Percentiles rank a stretch among this genome's conserved stretches.
Conservation (phyloP, 2,888 invertebrate species). For the Autographa pulchrina region DNA sequence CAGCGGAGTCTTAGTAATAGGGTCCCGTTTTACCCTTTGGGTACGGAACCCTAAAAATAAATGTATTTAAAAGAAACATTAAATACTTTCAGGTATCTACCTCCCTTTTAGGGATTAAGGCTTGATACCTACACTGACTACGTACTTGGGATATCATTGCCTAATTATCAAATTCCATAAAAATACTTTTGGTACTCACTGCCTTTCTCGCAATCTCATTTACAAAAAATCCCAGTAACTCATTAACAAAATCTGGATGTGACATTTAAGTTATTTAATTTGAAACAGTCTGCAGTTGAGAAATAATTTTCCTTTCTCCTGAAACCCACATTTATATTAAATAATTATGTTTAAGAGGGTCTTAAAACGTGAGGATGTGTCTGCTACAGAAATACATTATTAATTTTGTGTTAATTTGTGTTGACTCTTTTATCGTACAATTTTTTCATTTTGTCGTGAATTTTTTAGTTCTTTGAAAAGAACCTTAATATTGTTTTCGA, state of each 20-base stretch:
- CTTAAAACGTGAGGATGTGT: conserved; percentile 6
- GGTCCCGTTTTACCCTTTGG: too few relatives aligned
- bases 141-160: too few relatives aligned
- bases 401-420: neutral
- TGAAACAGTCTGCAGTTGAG: conserved; percentile 7
- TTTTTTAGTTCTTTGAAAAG: too few relatives aligned
- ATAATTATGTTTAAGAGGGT: conserved; percentile 25
- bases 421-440: neutral
- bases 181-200: neutral
- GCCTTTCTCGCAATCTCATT: neutral
- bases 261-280: conserved; percentile 26
- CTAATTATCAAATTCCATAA: too few relatives aligned
- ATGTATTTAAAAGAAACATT: too few relatives aligned
- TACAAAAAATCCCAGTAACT: conserved; percentile 8
- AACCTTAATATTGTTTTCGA: too few relatives aligned
- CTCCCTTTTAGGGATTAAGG: too few relatives aligned
- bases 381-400: conserved; percentile 19
- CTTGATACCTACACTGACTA: too few relatives aligned
- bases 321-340: conserved; percentile 32
- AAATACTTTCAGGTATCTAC: too few relatives aligned
- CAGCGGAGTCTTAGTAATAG: too few relatives aligned
- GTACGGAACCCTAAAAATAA: too few relatives aligned
- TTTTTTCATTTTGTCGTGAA: neutral
- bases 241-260: neutral
- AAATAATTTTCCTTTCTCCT: conserved; percentile 12